A percentile compares a stretch with the other conserved stretches of the same genome.
Conservation (phyloP, 23 tunicate genomes). For the Styela plicata region DNA sequence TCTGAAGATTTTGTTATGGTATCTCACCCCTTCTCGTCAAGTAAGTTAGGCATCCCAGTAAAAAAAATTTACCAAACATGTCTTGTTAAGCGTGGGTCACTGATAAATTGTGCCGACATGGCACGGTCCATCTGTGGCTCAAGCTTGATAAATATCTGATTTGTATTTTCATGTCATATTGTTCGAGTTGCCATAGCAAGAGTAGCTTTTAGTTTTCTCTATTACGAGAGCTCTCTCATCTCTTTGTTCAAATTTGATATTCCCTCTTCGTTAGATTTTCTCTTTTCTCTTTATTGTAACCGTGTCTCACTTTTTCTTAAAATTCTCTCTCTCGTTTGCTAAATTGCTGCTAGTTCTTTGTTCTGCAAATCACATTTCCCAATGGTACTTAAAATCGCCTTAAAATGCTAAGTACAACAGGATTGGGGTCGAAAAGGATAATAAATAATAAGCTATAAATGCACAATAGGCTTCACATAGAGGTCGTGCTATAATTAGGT, state of each 20-base stretch:
- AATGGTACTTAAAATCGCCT: background rate
- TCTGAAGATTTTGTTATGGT: conserved; percentile 86
- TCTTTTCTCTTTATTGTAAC: background rate
- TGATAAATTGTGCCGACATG: too few relatives aligned
- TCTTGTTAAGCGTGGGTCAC: too few relatives aligned
- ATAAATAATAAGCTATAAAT: too few relatives aligned
- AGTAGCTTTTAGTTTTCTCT: background rate
- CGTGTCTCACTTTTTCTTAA: background rate
- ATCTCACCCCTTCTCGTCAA: conserved; percentile 42
- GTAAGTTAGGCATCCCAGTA: conserved; percentile 13
- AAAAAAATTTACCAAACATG: background rate
- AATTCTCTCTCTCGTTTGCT: background rate
- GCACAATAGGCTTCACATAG: background rate
- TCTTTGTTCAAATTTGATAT: background rate
- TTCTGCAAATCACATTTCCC: background rate
- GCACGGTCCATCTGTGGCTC: too few relatives aligned
- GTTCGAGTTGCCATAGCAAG: background rate
- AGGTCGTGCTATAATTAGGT: background rate
- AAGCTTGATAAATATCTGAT: too few relatives aligned
- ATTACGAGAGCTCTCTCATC: background rate
- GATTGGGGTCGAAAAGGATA: background rate
- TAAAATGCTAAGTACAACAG: background rate
- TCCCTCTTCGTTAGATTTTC: background rate
- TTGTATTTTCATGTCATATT: background rate
- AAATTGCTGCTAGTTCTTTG: background rate